Evolutionary conservation across 2,888 invertebrate species (phyloP).

Genomic region (Mythimna lalbum): DNA sequence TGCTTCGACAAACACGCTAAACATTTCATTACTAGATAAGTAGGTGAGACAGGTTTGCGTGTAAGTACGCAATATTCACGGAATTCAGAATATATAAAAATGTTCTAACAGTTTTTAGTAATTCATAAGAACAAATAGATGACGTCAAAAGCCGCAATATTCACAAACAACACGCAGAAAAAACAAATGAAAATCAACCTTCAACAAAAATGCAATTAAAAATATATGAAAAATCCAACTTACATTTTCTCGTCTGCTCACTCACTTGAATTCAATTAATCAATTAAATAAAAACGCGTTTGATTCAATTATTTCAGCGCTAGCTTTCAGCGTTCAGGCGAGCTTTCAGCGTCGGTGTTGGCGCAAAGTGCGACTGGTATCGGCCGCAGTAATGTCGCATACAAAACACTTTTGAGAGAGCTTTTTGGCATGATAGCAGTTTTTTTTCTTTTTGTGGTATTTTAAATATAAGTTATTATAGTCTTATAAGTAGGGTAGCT

Average conservation of each 20-base stretch:
- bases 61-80: not conserved
- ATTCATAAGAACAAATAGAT: not conserved
- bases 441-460: not conserved
- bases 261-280: slow-evolving; percentile 51
- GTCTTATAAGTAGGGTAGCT: not conserved
- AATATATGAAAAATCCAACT: slow-evolving; percentile 25
- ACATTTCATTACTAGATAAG: not conserved
- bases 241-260: slow-evolving; percentile 48
- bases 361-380: slow-evolving; percentile 83
- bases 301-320: slow-evolving; percentile 61
- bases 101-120: not conserved
- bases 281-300: slow-evolving; percentile 48
- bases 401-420: slow-evolving; percentile 70
- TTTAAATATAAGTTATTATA: not conserved
- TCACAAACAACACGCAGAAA: slow-evolving; percentile 25
- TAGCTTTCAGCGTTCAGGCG: slow-evolving; percentile 65
- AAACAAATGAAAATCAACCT: not conserved
- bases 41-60: not conserved
- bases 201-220: not conserved
- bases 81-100: not conserved
- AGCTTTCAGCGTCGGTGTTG: slow-evolving; percentile 78
- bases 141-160: slow-evolving; percentile 28
- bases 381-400: slow-evolving; percentile 86
- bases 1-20: slow-evolving; percentile 38
- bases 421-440: slow-evolving; percentile 28